Evolutionary conservation across 1,140 invertebrate species (phyloP).

Genomic region (Papilio dardanus): DNA sequence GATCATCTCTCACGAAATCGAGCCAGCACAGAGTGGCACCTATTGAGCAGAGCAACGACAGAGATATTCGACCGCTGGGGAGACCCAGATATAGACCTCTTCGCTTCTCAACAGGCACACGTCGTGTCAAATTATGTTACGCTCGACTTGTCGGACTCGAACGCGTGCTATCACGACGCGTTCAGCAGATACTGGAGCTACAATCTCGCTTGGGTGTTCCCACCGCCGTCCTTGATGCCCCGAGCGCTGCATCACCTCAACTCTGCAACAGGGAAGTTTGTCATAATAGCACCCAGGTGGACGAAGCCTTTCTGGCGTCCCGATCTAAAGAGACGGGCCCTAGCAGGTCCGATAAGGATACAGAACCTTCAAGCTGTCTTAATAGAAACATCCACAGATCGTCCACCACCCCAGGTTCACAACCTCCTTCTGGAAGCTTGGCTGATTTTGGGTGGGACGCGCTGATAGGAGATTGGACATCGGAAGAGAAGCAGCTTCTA

Average conservation of each 20-base stretch:
- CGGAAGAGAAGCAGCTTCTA: slow-evolving; percentile 47
- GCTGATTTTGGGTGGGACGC: slow-evolving; percentile 53
- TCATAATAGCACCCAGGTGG: slow-evolving; percentile 48
- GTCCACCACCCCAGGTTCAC: slow-evolving; percentile 43
- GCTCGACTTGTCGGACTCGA: slow-evolving; percentile 52
- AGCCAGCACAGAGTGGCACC: slow-evolving; percentile 48
- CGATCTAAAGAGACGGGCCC: slow-evolving; percentile 42
- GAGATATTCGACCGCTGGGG: slow-evolving; percentile 52
- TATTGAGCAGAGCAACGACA: slow-evolving; percentile 37
- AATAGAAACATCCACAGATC: slow-evolving; percentile 49
- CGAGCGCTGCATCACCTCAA: slow-evolving; percentile 59
- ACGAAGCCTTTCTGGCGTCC: slow-evolving; percentile 47
- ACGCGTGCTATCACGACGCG: slow-evolving; percentile 56
- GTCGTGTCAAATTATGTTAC: slow-evolving; percentile 57
- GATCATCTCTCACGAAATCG: slow-evolving; percentile 50
- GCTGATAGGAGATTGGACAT: slow-evolving; percentile 44
- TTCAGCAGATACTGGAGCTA: slow-evolving; percentile 61
- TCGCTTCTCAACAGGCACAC: slow-evolving; percentile 51
- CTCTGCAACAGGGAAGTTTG: slow-evolving; percentile 43
- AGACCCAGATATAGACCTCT: slow-evolving; percentile 56
- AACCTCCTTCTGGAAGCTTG: slow-evolving; percentile 54
- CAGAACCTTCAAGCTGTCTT: slow-evolving; percentile 42
- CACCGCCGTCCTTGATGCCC: slow-evolving; percentile 54
- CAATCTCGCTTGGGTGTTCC: slow-evolving; percentile 58
- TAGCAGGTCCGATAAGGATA: slow-evolving; percentile 42